Percentiles rank a stretch among this genome's conserved stretches.
Conservation (phyloP, 53 echinoderm and acorn worm species). For the Temnopleurus reevesii region DNA sequence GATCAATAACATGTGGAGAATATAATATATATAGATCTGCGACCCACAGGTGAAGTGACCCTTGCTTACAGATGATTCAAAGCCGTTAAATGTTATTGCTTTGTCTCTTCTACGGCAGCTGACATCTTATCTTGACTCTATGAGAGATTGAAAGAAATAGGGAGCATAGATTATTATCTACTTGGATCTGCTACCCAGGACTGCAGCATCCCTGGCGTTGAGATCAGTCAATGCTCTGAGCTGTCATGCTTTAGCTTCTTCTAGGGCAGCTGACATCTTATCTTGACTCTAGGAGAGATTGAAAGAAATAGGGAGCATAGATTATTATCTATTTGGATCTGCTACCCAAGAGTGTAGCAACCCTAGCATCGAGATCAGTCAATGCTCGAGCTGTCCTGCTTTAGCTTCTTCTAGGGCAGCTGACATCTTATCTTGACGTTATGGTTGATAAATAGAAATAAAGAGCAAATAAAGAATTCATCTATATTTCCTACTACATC, state of each 20-base stretch:
- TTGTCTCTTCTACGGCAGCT: conserved; percentile 77
- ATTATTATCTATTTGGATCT: too few species aligned
- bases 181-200: conserved; percentile 47
- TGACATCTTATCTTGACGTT: conserved; percentile 81
- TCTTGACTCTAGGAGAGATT: conserved; percentile 79
- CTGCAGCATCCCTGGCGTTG: conserved; percentile 74
- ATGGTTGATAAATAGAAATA: too few species aligned
- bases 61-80: conserved; percentile 26
- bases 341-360: conserved; percentile 62
- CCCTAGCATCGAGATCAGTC: conserved; percentile 85
- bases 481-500: too few species aligned
- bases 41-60: too few species aligned
- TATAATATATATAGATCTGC: too few species aligned
- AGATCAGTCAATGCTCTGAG: conserved; percentile 86
- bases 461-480: too few species aligned
- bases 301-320: conserved; percentile 11
- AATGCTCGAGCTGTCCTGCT: conserved; percentile 69
- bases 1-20: background rate
- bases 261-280: conserved; percentile 70
- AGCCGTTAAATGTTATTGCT: conserved; percentile 70
- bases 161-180: background rate
- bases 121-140: conserved; percentile 87
- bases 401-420: conserved; percentile 74
- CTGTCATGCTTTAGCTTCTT: conserved; percentile 73
- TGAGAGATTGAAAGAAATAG: background rate